Conservation (phyloP, 1,140 invertebrate species). For the Papilio glaucus region DNA sequence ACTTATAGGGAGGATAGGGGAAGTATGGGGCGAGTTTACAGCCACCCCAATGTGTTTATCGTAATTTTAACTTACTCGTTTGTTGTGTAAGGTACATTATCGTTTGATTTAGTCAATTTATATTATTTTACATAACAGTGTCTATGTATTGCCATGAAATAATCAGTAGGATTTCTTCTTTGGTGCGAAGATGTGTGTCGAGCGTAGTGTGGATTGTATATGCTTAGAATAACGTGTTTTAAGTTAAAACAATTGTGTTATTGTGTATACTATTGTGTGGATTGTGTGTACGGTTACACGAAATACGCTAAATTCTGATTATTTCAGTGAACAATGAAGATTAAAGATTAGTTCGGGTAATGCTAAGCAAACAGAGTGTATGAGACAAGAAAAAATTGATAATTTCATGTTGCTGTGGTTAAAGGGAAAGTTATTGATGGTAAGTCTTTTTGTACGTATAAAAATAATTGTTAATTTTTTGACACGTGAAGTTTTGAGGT, state of each 20-base stretch:
- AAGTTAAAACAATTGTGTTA: slow-evolving; percentile 16
- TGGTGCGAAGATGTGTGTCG: slow-evolving; percentile 40
- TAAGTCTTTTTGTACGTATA: slow-evolving; percentile 40
- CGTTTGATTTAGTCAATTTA: slow-evolving; percentile 47
- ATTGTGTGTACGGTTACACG: neutral
- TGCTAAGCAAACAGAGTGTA: slow-evolving; percentile 34
- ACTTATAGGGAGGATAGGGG: neutral
- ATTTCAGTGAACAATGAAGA: slow-evolving; percentile 10
- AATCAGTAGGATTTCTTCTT: slow-evolving; percentile 68
- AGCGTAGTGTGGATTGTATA: neutral
- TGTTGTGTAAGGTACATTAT: slow-evolving; percentile 46
- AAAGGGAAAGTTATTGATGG: slow-evolving; percentile 48
- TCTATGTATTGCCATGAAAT: slow-evolving; percentile 71
- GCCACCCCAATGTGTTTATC: slow-evolving; percentile 41
- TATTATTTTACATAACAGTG: slow-evolving; percentile 69
- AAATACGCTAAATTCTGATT: neutral
- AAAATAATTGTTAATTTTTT: slow-evolving; percentile 34
- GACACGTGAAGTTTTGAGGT: slow-evolving; percentile 37
- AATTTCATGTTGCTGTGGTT: slow-evolving; percentile 44
- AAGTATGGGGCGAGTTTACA: slow-evolving; percentile 44
- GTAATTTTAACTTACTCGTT: slow-evolving; percentile 49
- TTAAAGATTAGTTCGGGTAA: slow-evolving; percentile 1
- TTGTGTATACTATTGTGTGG: slow-evolving; percentile 14
- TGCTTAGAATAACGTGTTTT: slow-evolving; percentile 20
- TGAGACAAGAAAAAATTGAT: slow-evolving; percentile 46